A percentile compares a stretch with the other conserved stretches of the same genome.
These are phyloP conservation scores for Palythoa grandis DNA, from an alignment of 92 coral and sea anemone genomes.

Conservation along the genomic window DNA sequence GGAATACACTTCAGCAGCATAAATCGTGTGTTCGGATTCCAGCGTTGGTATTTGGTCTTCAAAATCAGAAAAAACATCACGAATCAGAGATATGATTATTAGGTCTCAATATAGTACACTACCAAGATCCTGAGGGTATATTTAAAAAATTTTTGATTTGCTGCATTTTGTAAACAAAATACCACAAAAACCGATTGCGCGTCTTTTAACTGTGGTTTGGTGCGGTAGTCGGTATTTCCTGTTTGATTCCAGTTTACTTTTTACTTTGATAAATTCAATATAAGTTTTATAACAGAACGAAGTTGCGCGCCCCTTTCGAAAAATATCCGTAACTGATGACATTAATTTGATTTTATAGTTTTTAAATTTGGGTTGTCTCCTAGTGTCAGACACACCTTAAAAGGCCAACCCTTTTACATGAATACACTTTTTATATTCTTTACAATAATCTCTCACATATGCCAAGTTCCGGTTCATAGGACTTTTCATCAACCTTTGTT, in stretches of 20 bases:
- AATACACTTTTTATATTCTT: neutral
- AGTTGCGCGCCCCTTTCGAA: neutral
- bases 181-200: neutral
- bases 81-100: too few species aligned
- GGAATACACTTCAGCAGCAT: too few species aligned
- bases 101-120: too few species aligned
- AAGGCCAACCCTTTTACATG: neutral
- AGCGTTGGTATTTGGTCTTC: too few species aligned
- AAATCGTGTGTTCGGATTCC: too few species aligned
- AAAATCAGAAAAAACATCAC: too few species aligned
- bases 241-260: neutral
- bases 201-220: neutral
- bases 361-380: neutral
- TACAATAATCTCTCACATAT: slow-evolving; percentile 30
- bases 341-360: neutral
- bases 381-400: neutral
- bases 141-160: neutral
- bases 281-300: neutral
- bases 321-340: neutral
- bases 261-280: neutral
- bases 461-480: slow-evolving; percentile 28
- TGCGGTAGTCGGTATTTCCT: slow-evolving; percentile 21
- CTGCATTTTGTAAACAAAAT: neutral
- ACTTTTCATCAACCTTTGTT: slow-evolving; percentile 1
- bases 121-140: neutral